Conservation (phyloP, 2,888 invertebrate species). For the Halictus quadricinctus region DNA sequence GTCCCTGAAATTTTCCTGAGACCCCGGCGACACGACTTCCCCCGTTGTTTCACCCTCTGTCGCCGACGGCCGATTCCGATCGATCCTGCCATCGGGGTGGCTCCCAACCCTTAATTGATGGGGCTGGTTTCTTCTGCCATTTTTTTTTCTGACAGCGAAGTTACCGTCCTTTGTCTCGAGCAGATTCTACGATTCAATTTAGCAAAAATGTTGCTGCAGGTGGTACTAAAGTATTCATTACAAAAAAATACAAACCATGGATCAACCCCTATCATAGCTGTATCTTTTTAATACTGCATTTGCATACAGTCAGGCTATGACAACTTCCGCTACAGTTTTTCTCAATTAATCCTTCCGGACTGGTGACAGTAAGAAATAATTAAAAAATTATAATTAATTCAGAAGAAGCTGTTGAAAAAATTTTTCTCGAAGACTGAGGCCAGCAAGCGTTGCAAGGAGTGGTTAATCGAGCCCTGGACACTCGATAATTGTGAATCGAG, state of each 20-base stretch:
- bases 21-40: neutral
- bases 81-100: neutral
- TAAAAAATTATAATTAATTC: neutral
- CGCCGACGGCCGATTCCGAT: constrained; percentile 10
- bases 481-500: constrained; percentile 12
- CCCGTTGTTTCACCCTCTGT: constrained; percentile 7
- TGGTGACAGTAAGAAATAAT: neutral
- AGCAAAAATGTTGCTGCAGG: neutral
- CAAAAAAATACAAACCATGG: neutral
- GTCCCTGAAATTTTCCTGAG: constrained; percentile 1
- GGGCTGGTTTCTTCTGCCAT: neutral
- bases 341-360: neutral
- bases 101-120: neutral
- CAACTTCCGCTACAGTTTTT: too few species aligned
- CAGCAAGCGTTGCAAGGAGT: neutral
- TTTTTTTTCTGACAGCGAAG: neutral
- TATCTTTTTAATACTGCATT: neutral
- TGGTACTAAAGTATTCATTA: too few species aligned
- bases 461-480: neutral
- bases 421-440: neutral
- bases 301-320: too few species aligned
- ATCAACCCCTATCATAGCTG: neutral
- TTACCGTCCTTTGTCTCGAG: neutral
- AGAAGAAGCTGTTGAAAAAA: neutral
- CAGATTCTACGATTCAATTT: neutral